Percentiles rank a stretch among this genome's conserved stretches.
These are phyloP conservation scores for Eidolon helvum DNA, from an alignment of 2,113 vertebrate genomes.

Conservation along the genomic window DNA sequence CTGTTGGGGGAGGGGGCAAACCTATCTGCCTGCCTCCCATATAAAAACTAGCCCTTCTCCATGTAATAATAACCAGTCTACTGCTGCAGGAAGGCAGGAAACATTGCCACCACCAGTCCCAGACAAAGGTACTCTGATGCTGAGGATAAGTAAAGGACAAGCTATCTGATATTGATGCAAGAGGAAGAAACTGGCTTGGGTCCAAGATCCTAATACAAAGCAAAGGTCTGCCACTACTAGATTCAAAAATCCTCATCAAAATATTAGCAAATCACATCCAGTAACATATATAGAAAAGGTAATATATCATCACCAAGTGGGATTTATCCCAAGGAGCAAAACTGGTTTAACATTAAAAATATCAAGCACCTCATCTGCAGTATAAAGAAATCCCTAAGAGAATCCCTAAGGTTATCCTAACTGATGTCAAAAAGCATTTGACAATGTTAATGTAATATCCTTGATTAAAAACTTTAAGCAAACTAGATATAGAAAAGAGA, in stretches of 20 bases:
- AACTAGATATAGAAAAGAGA: background rate
- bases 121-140: background rate
- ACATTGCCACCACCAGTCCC: background rate
- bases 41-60: background rate
- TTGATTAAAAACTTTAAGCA: background rate
- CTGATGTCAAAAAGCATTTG: background rate
- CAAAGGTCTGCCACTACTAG: background rate
- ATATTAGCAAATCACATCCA: background rate
- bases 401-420: background rate
- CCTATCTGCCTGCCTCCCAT: background rate
- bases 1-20: background rate
- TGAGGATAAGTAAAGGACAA: background rate
- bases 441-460: background rate
- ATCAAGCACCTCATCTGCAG: background rate
- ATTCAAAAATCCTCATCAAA: background rate
- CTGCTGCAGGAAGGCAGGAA: background rate
- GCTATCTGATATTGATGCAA: background rate
- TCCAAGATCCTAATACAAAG: background rate
- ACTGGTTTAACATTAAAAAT: background rate
- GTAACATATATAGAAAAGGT: background rate
- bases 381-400: background rate
- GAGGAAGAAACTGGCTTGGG: background rate
- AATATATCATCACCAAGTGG: background rate
- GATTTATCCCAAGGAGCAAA: background rate
- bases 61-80: background rate